A percentile compares a stretch with the other conserved stretches of the same genome.
Evolutionary conservation across 2,888 invertebrate genomes (phyloP).

Genomic region (Drosophila paranaensis): DNA sequence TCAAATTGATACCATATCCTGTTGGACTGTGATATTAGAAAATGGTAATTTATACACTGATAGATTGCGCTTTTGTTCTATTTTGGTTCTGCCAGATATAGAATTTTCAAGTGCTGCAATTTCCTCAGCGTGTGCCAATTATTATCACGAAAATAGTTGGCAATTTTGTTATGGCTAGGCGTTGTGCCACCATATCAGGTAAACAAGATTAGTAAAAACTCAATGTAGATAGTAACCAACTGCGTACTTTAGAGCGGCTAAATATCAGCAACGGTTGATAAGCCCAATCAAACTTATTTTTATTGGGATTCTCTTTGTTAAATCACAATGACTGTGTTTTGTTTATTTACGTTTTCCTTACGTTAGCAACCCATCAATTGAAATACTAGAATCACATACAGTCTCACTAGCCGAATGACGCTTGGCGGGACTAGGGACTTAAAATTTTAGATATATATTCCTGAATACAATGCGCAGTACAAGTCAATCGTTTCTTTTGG

Average conservation of each 20-base stretch:
- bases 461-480: too few relatives aligned
- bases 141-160: not conserved
- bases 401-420: too few relatives aligned
- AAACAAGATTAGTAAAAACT: not conserved
- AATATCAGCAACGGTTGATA: not conserved
- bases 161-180: not conserved
- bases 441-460: too few relatives aligned
- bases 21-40: not conserved
- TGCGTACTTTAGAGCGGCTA: not conserved
- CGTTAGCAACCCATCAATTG: not conserved
- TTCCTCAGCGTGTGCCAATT: not conserved
- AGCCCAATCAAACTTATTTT: not conserved
- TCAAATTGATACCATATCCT: not conserved
- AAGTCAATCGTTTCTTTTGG: too few relatives aligned
- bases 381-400: not conserved
- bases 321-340: not conserved
- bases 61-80: too few relatives aligned
- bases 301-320: not conserved
- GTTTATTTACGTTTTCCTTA: not conserved
- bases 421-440: too few relatives aligned
- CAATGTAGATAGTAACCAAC: not conserved
- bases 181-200: not conserved
- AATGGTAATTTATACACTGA: not conserved
- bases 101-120: not conserved
- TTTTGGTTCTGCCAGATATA: not conserved